These are phyloP conservation scores for Emmelina monodactyla DNA, from an alignment of 2,888 invertebrate genomes.

Conservation along the genomic window DNA sequence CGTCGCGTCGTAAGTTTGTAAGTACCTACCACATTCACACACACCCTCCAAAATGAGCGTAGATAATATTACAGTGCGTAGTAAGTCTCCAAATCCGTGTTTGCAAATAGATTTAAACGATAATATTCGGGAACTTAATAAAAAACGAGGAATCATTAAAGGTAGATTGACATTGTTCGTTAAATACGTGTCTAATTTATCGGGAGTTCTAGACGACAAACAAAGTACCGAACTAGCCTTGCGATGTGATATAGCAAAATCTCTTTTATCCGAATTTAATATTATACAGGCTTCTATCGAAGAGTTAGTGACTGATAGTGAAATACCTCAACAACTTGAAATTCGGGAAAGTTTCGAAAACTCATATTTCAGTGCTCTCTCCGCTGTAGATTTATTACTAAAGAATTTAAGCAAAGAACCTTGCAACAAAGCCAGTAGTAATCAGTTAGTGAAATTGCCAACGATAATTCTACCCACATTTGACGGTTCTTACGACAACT, in stretches of 20 bases:
- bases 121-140: background rate
- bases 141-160: background rate
- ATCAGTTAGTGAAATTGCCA: slow-evolving; percentile 5
- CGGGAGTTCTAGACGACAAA: background rate
- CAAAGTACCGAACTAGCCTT: background rate
- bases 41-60: background rate
- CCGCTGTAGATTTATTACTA: slow-evolving; percentile 1
- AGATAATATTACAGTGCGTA: slow-evolving; percentile 1
- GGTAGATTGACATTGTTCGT: slow-evolving; percentile 1
- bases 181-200: background rate
- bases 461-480: slow-evolving; percentile 5
- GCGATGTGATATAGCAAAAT: slow-evolving; percentile 2
- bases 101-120: background rate
- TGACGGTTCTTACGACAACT: slow-evolving; percentile 8
- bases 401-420: slow-evolving; percentile 1
- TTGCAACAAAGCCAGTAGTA: slow-evolving; percentile 4
- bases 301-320: slow-evolving; percentile 1
- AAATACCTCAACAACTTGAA: slow-evolving; percentile 3
- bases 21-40: slow-evolving; percentile 1
- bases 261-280: slow-evolving; percentile 2
- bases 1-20: background rate
- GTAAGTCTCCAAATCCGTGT: slow-evolving; percentile 1
- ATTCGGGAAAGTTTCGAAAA: slow-evolving; percentile 5
- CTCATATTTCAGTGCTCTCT: background rate
- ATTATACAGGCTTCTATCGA: slow-evolving; percentile 1